Conservation (phyloP, 2,797 vertebrate genomes). For the Mormyrus proboscirostris region DNA sequence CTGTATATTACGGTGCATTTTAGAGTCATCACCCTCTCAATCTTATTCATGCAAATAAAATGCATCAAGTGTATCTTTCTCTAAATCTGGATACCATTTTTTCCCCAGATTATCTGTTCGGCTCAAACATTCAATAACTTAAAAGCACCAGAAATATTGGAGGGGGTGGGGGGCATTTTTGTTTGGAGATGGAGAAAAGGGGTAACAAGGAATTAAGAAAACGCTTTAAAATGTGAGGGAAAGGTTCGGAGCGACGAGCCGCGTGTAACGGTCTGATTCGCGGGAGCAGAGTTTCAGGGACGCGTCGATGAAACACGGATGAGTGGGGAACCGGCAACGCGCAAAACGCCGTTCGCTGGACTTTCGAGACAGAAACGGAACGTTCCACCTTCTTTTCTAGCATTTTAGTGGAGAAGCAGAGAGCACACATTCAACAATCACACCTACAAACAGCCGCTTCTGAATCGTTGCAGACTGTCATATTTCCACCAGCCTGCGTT, state of each 20-base stretch:
- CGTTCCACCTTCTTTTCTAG: not conserved
- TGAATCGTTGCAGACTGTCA: not conserved
- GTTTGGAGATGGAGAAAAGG: constrained; percentile 46
- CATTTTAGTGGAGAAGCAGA: not conserved
- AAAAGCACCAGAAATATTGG: constrained; percentile 49
- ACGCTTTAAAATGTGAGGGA: constrained; percentile 34
- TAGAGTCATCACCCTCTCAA: not conserved
- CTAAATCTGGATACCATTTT: constrained; percentile 45
- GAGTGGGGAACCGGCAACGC: constrained; percentile 28
- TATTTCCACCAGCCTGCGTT: not conserved
- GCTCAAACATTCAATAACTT: constrained; percentile 56
- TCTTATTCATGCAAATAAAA: not conserved
- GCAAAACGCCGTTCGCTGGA: not conserved
- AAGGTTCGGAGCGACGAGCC: not conserved
- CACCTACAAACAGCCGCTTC: not conserved
- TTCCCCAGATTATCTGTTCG: constrained; percentile 43
- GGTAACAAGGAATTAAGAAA: constrained; percentile 43
- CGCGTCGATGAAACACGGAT: constrained; percentile 60
- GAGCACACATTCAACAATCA: not conserved
- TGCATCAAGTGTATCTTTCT: not conserved
- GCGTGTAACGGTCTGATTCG: constrained; percentile 29
- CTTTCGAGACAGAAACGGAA: not conserved
- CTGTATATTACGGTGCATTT: not conserved
- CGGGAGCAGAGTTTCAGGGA: constrained; percentile 47
- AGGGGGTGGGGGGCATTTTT: constrained; percentile 19